Evolutionary conservation across 2,888 invertebrate genomes (phyloP).

Genomic region (Tetranychus truncatus): DNA sequence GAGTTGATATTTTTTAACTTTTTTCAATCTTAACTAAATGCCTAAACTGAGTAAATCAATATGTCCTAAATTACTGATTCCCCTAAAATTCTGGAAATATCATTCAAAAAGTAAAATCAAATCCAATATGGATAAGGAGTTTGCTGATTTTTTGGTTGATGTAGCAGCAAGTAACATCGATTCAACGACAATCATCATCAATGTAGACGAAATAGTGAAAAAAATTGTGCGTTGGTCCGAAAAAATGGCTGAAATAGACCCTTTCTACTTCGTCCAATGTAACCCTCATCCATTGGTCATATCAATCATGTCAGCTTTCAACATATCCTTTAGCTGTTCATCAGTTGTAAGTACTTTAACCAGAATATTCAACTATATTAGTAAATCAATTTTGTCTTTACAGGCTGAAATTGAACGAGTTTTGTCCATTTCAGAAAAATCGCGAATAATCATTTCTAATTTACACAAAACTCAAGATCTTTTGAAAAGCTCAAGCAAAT

Average conservation of each 20-base stretch:
- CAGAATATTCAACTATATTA: background rate
- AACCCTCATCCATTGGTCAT: background rate
- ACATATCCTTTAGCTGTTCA: background rate
- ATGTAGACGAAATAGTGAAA: constrained; percentile 3
- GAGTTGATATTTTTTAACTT: too few species aligned
- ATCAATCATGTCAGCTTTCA: background rate
- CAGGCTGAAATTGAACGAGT: background rate
- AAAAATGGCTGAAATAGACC: background rate
- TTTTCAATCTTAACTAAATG: background rate
- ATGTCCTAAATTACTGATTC: background rate
- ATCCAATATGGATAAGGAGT: background rate
- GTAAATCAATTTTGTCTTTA: background rate
- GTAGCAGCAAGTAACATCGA: background rate
- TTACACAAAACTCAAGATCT: background rate
- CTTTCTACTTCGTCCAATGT: background rate
- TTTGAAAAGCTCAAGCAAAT: background rate
- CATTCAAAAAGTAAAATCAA: background rate
- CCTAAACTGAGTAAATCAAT: background rate
- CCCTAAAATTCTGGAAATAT: background rate
- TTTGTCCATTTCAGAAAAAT: background rate
- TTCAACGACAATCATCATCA: background rate
- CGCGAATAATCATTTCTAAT: background rate
- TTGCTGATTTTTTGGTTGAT: background rate
- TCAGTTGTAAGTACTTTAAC: background rate
- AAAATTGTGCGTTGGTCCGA: background rate